phyloP scores from a whole-genome alignment of 2,113 vertebrate genomes.

The Pelmatolapia mariae region DNA sequence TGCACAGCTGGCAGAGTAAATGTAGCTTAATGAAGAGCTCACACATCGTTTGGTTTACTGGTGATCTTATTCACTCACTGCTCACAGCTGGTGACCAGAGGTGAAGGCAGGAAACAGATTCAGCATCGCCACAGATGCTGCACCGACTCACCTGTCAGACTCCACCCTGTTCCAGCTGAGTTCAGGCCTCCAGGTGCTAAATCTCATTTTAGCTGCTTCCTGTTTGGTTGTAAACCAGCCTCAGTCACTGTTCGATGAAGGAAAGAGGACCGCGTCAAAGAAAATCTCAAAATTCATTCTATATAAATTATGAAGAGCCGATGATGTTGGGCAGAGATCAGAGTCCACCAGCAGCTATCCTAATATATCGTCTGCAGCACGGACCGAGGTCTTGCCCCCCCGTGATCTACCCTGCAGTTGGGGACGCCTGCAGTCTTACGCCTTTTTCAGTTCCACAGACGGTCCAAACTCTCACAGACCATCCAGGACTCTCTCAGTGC shows the following conservation, averaged over 20 bases:
- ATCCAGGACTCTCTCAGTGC: not conserved
- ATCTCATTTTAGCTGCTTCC: not conserved
- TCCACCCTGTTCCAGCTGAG: fast-evolving
- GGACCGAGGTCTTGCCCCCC: not conserved
- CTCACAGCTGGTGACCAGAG: not conserved
- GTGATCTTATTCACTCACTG: not conserved
- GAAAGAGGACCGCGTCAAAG: not conserved
- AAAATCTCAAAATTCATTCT: fast-evolving
- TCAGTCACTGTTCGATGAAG: fast-evolving
- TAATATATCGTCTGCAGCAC: not conserved
- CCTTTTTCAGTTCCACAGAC: not conserved
- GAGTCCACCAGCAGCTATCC: not conserved
- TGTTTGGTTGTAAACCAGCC: not conserved
- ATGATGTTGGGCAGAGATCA: not conserved
- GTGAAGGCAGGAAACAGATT: not conserved
- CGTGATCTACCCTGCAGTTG: not conserved
- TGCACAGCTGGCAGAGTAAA: not conserved
- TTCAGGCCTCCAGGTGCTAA: not conserved
- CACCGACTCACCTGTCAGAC: not conserved
- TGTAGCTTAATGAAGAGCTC: not conserved
- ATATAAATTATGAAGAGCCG: not conserved
- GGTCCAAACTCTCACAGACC: fast-evolving
- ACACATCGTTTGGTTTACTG: not conserved
- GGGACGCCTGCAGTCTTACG: fast-evolving
- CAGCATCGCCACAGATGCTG: not conserved